A percentile compares a stretch with the other conserved stretches of the same genome.
phyloP scores from a whole-genome alignment of 2,888 invertebrate species.

The Nomada flava region DNA sequence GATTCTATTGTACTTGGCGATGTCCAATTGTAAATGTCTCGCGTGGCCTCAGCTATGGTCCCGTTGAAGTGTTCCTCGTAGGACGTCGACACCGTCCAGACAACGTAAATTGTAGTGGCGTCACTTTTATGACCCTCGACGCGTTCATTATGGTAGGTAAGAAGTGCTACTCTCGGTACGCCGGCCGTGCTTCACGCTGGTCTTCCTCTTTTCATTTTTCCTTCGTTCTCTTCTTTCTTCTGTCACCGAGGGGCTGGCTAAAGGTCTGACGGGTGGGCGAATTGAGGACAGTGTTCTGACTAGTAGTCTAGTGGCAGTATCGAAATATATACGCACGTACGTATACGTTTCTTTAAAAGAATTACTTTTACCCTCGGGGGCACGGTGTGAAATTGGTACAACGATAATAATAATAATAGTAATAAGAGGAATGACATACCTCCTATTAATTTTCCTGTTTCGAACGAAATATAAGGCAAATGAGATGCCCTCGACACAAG shows the following conservation, averaged over 20 bases:
- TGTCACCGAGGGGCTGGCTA: conserved; percentile 2
- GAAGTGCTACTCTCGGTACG: conserved; percentile 50
- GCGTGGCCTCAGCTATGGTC: conserved; percentile 23
- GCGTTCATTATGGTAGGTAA: conserved; percentile 66
- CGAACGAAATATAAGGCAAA: no score
- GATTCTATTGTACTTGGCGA: neutral
- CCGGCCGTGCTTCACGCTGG: conserved; percentile 39
- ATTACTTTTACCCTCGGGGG: no score
- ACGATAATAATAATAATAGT: no score
- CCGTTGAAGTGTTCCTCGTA: conserved; percentile 39
- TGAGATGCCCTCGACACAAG: no score
- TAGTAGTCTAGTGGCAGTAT: neutral
- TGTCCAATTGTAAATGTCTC: conserved; percentile 9
- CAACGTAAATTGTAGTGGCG: conserved; percentile 68
- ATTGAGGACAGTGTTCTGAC: conserved; percentile 40
- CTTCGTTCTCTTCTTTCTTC: conserved; percentile 31
- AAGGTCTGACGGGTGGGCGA: conserved; percentile 26
- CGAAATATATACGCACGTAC: no score
- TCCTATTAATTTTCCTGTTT: no score
- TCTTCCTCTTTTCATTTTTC: conserved; percentile 31
- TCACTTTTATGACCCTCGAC: conserved; percentile 65
- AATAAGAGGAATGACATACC: no score
- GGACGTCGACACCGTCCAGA: conserved; percentile 63
- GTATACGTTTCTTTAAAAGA: no score
- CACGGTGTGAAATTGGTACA: no score